These are phyloP conservation scores for Thalassarche chlororhynchos DNA, from an alignment of 2,113 vertebrate genomes.

Conservation along the genomic window DNA sequence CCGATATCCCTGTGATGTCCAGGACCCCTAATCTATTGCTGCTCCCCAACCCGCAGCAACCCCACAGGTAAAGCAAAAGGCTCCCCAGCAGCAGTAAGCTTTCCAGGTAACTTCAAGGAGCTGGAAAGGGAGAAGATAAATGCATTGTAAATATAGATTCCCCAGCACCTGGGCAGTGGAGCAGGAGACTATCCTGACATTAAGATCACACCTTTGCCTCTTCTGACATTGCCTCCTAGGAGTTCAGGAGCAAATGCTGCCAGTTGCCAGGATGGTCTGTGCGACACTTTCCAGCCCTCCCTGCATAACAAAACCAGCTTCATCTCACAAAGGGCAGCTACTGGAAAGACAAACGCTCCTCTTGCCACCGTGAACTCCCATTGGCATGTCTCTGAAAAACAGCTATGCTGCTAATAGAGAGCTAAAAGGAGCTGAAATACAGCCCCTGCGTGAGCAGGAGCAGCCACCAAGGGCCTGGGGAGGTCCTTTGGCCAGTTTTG, in stretches of 20 bases:
- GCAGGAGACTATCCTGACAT: neutral
- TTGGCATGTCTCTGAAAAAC: neutral
- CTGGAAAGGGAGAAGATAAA: neutral
- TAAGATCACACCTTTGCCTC: neutral
- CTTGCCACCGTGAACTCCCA: neutral
- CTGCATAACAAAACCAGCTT: neutral
- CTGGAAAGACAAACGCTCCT: neutral
- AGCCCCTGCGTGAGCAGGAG: fast-evolving
- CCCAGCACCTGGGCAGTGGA: neutral
- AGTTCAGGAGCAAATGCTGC: neutral
- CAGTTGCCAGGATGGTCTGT: neutral
- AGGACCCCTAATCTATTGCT: neutral
- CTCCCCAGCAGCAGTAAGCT: neutral
- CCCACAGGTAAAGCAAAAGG: neutral
- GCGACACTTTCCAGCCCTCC: neutral
- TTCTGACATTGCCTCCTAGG: neutral
- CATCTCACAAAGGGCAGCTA: neutral
- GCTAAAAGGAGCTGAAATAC: neutral
- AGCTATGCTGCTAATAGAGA: neutral
- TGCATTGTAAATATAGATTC: neutral
- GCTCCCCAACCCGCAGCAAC: neutral
- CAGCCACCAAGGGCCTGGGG: neutral
- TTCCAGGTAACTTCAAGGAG: neutral
- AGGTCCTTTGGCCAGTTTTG: neutral
- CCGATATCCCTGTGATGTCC: neutral